A percentile compares a stretch with the other conserved stretches of the same genome.
These are phyloP conservation scores for Henricia sp. DNA, from an alignment of 53 echinoderm and acorn worm species.

Conservation along the genomic window DNA sequence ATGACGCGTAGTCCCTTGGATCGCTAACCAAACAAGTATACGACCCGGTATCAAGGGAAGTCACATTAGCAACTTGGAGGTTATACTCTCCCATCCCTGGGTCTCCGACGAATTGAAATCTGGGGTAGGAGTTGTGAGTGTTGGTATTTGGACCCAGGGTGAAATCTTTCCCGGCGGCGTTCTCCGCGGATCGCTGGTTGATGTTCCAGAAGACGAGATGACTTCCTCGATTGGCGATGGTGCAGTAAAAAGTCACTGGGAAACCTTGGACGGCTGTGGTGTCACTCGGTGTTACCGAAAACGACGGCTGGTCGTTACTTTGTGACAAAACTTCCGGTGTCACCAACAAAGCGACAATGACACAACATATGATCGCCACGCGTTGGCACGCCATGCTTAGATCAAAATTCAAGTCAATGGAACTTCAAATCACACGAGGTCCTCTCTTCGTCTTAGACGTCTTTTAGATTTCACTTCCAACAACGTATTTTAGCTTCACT, in stretches of 20 bases:
- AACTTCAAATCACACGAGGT: too few relatives aligned
- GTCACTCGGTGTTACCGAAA: constrained; percentile 21
- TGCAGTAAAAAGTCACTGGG: constrained; percentile 46
- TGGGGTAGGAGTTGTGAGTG: constrained; percentile 14
- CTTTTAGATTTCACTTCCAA: too few relatives aligned
- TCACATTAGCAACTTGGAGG: constrained; percentile 22
- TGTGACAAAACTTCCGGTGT: not conserved
- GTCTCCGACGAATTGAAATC: constrained; percentile 22
- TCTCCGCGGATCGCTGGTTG: not conserved
- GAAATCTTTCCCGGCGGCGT: constrained; percentile 5
- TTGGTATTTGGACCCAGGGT: constrained; percentile 56
- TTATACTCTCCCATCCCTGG: constrained; percentile 22
- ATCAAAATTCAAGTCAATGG: too few relatives aligned
- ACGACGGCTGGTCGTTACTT: not conserved
- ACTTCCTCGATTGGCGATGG: constrained; percentile 21
- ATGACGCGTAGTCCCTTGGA: not conserved
- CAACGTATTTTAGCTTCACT: too few relatives aligned
- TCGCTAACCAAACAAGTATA: constrained; percentile 49
- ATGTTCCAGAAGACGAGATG: constrained; percentile 55
- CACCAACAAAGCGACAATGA: constrained; percentile 2
- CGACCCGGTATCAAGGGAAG: not conserved
- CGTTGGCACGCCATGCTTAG: constrained; percentile 7
- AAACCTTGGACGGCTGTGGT: constrained; percentile 34
- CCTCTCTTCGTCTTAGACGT: too few relatives aligned
- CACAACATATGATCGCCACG: not conserved